Evolutionary conservation across 2,113 vertebrate genomes (phyloP).

Genomic region (Arizona elegans): DNA sequence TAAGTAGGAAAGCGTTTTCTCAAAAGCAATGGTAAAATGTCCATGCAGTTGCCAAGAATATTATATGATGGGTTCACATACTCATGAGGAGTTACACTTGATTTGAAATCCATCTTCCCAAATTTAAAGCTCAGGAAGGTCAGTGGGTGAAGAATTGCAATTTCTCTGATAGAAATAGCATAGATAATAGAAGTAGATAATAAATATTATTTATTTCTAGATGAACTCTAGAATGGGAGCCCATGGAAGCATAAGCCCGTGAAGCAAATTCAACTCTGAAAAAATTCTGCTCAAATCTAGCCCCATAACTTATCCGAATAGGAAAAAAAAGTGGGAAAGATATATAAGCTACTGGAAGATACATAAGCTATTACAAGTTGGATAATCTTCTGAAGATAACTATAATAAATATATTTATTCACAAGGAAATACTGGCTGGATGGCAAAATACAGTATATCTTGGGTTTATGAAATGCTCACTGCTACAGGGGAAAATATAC

Average conservation of each 20-base stretch:
- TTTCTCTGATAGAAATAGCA: background rate
- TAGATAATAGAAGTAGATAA: background rate
- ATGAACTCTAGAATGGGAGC: background rate
- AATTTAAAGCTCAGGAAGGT: background rate
- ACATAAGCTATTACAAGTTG: background rate
- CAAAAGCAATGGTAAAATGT: background rate
- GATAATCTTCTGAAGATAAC: background rate
- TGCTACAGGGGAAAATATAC: background rate
- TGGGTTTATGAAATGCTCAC: background rate
- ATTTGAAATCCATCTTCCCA: background rate
- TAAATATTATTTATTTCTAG: background rate
- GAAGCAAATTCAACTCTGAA: background rate
- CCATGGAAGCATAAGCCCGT: background rate
- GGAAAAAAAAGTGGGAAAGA: background rate
- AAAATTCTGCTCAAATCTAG: background rate
- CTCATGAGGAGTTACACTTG: background rate
- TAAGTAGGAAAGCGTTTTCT: background rate
- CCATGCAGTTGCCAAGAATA: background rate
- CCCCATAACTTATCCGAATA: background rate
- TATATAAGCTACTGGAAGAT: background rate
- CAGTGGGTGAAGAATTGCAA: background rate
- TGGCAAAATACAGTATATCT: background rate
- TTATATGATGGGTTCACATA: background rate
- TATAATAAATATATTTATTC: conserved; percentile 5
- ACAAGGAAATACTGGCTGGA: background rate